A percentile compares a stretch with the other conserved stretches of the same genome.
phyloP scores from a whole-genome alignment of 1,140 invertebrate genomes.

The Drosophila tsacasi region DNA sequence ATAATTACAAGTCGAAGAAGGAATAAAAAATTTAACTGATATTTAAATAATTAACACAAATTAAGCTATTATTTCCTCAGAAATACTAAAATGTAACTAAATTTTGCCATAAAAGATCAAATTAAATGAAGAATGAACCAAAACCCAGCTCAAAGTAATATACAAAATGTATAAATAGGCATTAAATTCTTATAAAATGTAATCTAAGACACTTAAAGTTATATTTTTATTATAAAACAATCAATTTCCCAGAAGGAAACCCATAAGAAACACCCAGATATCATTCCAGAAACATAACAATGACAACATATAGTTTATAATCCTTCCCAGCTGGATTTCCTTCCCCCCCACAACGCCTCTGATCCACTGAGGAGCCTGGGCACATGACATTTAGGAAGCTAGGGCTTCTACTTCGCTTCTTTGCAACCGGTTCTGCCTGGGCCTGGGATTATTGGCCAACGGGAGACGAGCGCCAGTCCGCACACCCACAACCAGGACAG shows the following conservation, averaged over 20 bases:
- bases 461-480: not conserved
- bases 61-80: not conserved
- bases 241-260: not conserved
- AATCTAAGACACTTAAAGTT: too few species aligned
- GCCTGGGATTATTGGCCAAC: not conserved
- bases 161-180: not conserved
- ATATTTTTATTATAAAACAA: not conserved
- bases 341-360: not conserved
- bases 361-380: not conserved
- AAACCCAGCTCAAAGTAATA: not conserved
- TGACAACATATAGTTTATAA: not conserved
- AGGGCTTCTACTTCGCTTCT: not conserved
- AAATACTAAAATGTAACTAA: not conserved
- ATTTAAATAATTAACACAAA: not conserved
- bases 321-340: not conserved
- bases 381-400: conserved; percentile 10
- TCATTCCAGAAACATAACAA: not conserved
- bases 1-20: not conserved
- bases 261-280: not conserved
- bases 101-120: not conserved
- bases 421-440: conserved; percentile 7
- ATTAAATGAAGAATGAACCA: too few species aligned
- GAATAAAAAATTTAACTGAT: not conserved
- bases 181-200: not conserved
- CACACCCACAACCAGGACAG: conserved; percentile 25